Evolutionary conservation across 2,888 invertebrate genomes (phyloP).

Genomic region (Zhuqinia jingwanae): DNA sequence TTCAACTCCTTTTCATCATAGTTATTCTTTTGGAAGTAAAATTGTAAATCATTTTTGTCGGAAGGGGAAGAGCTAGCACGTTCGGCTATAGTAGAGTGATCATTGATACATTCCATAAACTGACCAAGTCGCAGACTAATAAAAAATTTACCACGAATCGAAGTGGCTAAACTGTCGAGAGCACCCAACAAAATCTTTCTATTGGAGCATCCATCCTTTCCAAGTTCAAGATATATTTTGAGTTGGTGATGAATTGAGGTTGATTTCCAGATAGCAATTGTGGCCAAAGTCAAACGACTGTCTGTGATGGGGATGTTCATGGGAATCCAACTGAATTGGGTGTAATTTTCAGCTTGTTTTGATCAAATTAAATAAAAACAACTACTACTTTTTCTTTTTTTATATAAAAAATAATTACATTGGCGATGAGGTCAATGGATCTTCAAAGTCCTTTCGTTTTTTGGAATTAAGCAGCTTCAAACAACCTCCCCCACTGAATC

Average conservation of each 20-base stretch:
- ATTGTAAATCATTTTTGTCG: conserved; percentile 65
- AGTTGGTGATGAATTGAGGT: conserved; percentile 66
- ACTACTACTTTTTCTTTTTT: background rate
- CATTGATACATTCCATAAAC: conserved; percentile 49
- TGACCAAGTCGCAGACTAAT: conserved; percentile 70
- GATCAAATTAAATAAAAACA: background rate
- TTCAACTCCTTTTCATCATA: conserved; percentile 74
- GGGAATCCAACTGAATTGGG: conserved; percentile 75
- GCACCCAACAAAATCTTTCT: conserved; percentile 71
- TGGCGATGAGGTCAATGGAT: conserved; percentile 68
- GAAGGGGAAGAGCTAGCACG: background rate
- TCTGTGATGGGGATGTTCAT: conserved; percentile 69
- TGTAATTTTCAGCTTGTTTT: too few species aligned
- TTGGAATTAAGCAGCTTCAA: conserved; percentile 76
- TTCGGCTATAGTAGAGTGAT: background rate
- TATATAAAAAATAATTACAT: conserved; percentile 50
- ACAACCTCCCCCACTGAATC: conserved; percentile 79
- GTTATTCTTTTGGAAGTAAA: conserved; percentile 74
- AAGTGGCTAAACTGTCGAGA: conserved; percentile 71
- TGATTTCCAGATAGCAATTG: conserved; percentile 74
- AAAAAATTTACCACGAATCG: conserved; percentile 66
- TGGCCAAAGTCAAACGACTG: conserved; percentile 67
- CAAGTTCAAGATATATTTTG: conserved; percentile 72
- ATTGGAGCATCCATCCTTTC: conserved; percentile 52
- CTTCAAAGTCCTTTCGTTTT: conserved; percentile 48